A percentile compares a stretch with the other conserved stretches of the same genome.
phyloP scores from a whole-genome alignment of 35 echinoderm and acorn worm species.

The Ptychodera flava region DNA sequence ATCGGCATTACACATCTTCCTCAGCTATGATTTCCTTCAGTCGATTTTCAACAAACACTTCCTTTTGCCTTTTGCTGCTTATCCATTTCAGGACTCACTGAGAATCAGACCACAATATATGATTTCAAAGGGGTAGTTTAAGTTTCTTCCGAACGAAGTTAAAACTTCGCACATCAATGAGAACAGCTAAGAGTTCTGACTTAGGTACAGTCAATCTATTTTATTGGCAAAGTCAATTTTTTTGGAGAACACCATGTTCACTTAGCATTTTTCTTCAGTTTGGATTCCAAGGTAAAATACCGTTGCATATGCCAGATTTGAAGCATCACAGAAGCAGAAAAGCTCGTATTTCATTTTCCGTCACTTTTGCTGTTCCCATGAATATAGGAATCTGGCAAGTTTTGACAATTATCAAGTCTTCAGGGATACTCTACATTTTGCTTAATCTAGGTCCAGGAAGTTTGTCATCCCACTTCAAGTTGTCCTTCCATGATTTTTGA shows the following conservation, averaged over 20 bases:
- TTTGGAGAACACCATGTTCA: neutral
- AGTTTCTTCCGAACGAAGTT: neutral
- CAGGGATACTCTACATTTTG: no score
- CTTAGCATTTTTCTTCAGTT: no score
- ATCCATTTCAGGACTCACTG: neutral
- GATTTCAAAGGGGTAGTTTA: neutral
- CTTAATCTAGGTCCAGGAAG: no score
- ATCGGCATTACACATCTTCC: neutral
- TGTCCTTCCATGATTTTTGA: constrained; percentile 6
- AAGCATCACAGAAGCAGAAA: no score
- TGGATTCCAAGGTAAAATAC: no score
- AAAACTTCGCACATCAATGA: neutral
- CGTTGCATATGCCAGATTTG: no score
- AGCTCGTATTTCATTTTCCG: no score
- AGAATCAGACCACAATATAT: constrained; percentile 11
- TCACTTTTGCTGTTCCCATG: no score
- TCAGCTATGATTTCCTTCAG: neutral
- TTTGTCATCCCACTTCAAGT: neutral
- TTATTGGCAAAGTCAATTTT: neutral
- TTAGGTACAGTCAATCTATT: constrained; percentile 17
- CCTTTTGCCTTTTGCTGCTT: neutral
- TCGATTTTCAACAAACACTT: neutral
- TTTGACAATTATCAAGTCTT: no score
- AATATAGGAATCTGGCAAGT: no score
- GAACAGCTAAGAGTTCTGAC: constrained; percentile 6